Evolutionary conservation across 2,888 invertebrate species (phyloP), one percentile per base, ranked within the genome.

Genomic region (Tanytarsus gracilentus): DNA sequence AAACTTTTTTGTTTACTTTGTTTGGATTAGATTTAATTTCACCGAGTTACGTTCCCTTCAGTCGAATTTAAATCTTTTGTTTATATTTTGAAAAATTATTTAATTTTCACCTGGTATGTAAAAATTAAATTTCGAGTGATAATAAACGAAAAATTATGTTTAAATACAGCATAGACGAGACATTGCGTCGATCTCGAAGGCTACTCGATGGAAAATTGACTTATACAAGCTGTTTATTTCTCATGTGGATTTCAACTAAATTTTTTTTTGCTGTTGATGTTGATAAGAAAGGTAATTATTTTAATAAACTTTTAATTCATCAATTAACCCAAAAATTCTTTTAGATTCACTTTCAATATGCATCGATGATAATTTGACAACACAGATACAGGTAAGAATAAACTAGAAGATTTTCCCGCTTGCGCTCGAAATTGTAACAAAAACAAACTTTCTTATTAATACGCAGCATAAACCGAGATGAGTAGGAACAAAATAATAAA

Each of bases 321-420:
- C 11, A 44, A 18, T 23, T 44, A 11, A 8, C 23, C 11, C 23
- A 44, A 11, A 23, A 44, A 44, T 44, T 14, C 14, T 53, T 39
- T 21, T 11, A 64, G 76, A 75, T 65, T 75, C 75, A 49, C 73
- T 83, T 63, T 80, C 81, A 66, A 72, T 78, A 62, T 87, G 87
- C 69, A 80, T 87, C 69, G 79, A 78, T 62, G 82, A 83, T 67
- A 79, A 81, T 63, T 67, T 88, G 64, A 77, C n/a, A n/a, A n/a
- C n/a, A n/a, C n/a, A n/a, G n/a, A n/a, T n/a, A n/a, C n/a, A n/a
- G n/a, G n/a, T n/a, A n/a, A n/a, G n/a, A n/a, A n/a, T n/a, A n/a
- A n/a, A n/a, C n/a, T n/a, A n/a, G n/a, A n/a, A n/a, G n/a, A n/a
- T n/a, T n/a, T n/a, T n/a, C n/a, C n/a, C n/a, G n/a, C n/a, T n/a